phyloP scores from a whole-genome alignment of 2,113 vertebrate genomes.

The Erinaceus europaeus region DNA sequence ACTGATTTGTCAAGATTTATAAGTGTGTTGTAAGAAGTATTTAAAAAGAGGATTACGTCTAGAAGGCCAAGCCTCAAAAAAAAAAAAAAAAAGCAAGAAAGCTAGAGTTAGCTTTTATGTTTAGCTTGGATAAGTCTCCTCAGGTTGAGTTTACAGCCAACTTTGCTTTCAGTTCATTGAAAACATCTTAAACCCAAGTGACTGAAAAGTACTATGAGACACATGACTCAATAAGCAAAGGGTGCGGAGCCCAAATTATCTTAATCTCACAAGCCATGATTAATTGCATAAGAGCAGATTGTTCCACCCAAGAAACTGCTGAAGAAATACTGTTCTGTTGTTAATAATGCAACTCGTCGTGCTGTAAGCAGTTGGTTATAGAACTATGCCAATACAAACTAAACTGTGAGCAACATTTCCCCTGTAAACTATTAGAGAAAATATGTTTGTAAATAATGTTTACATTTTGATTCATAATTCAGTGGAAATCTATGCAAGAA shows the following conservation, averaged over 20 bases:
- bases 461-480: constrained; percentile 34
- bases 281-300: constrained; percentile 38
- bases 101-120: not conserved
- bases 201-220: constrained; percentile 11
- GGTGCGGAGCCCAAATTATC: constrained; percentile 47
- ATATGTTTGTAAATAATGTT: not conserved
- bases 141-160: not conserved
- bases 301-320: constrained; percentile 10
- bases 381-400: not conserved
- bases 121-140: not conserved
- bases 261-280: constrained; percentile 52
- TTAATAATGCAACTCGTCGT: not conserved
- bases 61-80: not conserved
- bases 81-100: not conserved
- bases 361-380: not conserved
- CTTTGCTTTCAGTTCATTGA: constrained; percentile 25
- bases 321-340: constrained; percentile 30
- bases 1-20: not conserved
- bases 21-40: not conserved
- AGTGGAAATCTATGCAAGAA: too few species aligned
- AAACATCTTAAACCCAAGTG: constrained; percentile 10
- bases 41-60: not conserved
- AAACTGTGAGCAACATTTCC: not conserved
- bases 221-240: constrained; percentile 54
- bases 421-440: not conserved